phyloP scores from a whole-genome alignment of 2,888 invertebrate species.

The Eudemis profundana region DNA sequence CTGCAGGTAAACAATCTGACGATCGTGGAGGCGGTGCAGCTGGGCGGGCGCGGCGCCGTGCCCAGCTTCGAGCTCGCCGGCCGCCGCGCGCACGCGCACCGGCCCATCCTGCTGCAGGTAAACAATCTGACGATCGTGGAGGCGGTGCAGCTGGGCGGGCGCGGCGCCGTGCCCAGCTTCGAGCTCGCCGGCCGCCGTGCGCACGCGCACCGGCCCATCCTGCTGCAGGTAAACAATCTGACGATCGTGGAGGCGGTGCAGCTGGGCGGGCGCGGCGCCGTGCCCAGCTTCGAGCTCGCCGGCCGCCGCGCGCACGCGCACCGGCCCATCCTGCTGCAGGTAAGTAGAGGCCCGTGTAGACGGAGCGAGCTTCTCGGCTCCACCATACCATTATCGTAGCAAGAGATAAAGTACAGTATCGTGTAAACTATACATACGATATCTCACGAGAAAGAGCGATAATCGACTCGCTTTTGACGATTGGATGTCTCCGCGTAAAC shows the following conservation, averaged over 20 bases:
- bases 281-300: no score
- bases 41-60: conserved; percentile 93
- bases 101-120: conserved; percentile 93
- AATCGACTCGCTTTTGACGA: no score
- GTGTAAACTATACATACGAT: no score
- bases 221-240: conserved; percentile 87
- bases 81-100: conserved; percentile 90
- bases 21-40: conserved; percentile 92
- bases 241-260: neutral
- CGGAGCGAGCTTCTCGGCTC: no score
- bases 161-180: conserved; percentile 94
- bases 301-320: no score
- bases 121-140: conserved; percentile 98
- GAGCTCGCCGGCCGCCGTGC: conserved; percentile 95
- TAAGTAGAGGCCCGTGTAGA: no score
- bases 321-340: no score
- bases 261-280: no score
- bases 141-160: conserved; percentile 91
- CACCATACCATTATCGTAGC: no score
- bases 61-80: conserved; percentile 96
- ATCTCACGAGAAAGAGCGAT: no score
- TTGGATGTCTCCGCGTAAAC: no score
- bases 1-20: conserved; percentile 98
- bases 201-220: conserved; percentile 89
- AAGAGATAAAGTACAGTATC: no score